Base-by-base conservation (phyloP, 1,140 invertebrate species). In the Heterodera carotae region DNA sequence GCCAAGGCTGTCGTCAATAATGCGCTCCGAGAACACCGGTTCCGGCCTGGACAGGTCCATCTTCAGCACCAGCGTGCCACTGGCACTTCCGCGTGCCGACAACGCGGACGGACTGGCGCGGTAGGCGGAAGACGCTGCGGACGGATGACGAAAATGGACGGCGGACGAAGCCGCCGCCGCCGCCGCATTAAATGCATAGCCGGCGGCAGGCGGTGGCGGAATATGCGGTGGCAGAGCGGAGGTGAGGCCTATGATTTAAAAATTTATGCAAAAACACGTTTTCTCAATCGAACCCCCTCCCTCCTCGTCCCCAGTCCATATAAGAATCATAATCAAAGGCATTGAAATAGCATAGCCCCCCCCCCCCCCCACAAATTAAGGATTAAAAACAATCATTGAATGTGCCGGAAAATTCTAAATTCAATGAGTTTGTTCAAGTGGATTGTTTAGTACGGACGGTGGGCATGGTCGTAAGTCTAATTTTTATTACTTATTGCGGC, bases 31-130 rank as follows among this genome's bases (percentile, higher is more conserved):
- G 34, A 74, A 76, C 64, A 76, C 67, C 34, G 75, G 75, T 43
- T 43, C 56, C 34, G 67, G 75, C 29, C 75, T 36, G 39, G 56
- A 66, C 34, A 76, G 59, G 64, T 76, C 75, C 75, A 76, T 76
- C 64, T 59, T 76, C 59, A 76, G 7, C 29, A 76, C 43, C 66
- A 71, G 33, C 27, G 66, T 76, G 43, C 64, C 48, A 29, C 33
- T 12, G 73, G 18, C 33, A 5, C 43, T 31, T 53, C n/a, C 8
- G 5, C 25, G 5, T 27, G 39, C 53, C 27, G 39, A 48, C 6
- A 12, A 10, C 53, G 34, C 27, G 10, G 22, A 2, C 68, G 68
- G 68, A 69, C 25, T 69, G 68, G 27, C 68, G 4, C 22, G 15
- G 34, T 31, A 75, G 74, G 6, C 31, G 15, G 74, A 27, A 8